Base-by-base conservation (phyloP, 2,113 vertebrate species). In the Eclectus roratus region DNA sequence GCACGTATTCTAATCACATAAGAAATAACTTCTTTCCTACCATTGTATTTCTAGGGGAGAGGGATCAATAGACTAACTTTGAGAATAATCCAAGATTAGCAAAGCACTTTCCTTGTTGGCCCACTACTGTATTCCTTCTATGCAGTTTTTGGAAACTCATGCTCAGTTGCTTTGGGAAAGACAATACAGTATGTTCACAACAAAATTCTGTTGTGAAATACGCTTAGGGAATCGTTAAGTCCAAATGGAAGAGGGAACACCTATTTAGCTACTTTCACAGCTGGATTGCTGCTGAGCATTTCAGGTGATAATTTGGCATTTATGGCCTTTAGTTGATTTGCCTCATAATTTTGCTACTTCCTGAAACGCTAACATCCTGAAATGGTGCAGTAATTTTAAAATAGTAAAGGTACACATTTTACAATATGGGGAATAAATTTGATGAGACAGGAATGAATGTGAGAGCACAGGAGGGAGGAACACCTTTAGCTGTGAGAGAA, bases 391-490 rank as follows among this genome's bases (percentile, higher is more conserved):
- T 76, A 64, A 70, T 69, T 96, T 89, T 85, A 85, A 95, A 92
- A 94, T 16, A 80, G 18, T 53, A 93, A 87, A 96, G 9, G 27
- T 82, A 29, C 37, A 49, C 16, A 56, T 88, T 96, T 91, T 93
- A 46, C 49, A 89, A 35, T 15, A 49, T 71, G 11, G 50, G 37
- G 81, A 91, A 94, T 95, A 96, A 97, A 87, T 69, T 84, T n/a
- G 61, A 77, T 52, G 61, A 84, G 53, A 81, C 37, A 93, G 65
- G 41, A 47, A 80, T 43, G 52, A 96, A 80, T 77, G 21, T 82
- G 83, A 98, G 53, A 97, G 88, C 97, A 44, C 74, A 97, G 93
- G 41, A 93, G 83, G 53, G 35, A 88, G 27, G 31, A 80, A 96
- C 68, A 76, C 63, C 85, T 95, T 78, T 61, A 92, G 28, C 70